Conservation (phyloP, 2,797 vertebrate genomes). For the Loris lydekkerianus region DNA sequence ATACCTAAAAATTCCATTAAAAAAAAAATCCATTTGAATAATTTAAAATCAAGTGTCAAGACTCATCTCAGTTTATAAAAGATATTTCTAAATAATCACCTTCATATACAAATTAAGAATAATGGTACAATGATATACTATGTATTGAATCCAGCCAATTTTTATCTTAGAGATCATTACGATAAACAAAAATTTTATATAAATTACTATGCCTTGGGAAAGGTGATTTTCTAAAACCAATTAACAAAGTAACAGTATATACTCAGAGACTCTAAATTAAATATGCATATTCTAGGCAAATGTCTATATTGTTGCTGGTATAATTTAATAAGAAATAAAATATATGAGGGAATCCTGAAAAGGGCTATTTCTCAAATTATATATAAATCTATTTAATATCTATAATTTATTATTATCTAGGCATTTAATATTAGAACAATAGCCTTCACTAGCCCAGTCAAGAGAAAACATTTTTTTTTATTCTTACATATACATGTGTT, state of each 20-base stretch:
- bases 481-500: too few species aligned
- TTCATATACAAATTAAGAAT: not conserved
- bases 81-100: not conserved
- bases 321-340: constrained; percentile 26
- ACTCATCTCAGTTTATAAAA: constrained; percentile 27
- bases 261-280: not conserved
- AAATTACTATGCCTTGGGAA: not conserved
- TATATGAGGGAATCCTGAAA: not conserved
- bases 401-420: constrained; percentile 6
- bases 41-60: constrained; percentile 28
- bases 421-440: not conserved
- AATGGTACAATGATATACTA: not conserved
- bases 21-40: not conserved
- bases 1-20: not conserved
- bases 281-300: not conserved
- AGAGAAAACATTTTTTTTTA: too few species aligned
- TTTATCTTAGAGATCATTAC: not conserved
- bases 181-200: not conserved
- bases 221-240: not conserved
- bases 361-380: not conserved
- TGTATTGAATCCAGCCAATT: not conserved
- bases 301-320: not conserved
- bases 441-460: not conserved
- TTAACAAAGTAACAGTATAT: not conserved
- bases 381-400: not conserved